Conservation (phyloP, 2,797 vertebrate species). For the Antrozous pallidus region DNA sequence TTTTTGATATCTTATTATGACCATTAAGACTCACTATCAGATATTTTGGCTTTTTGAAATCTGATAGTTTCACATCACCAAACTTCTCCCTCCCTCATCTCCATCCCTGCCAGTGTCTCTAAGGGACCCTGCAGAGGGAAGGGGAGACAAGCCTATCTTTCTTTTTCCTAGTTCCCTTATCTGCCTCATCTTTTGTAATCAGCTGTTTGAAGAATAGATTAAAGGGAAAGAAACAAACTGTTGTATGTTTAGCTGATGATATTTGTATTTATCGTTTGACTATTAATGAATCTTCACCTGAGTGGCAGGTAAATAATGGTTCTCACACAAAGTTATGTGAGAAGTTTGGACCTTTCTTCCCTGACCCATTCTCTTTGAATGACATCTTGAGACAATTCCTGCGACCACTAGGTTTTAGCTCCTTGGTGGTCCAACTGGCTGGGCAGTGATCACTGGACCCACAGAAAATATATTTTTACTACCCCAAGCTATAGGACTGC, state of each 20-base stretch:
- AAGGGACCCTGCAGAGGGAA: accelerated
- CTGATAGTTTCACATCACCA: neutral
- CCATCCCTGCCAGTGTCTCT: no score
- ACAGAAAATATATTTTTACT: no score
- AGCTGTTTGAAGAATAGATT: neutral
- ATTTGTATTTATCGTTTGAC: no score
- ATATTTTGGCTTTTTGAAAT: neutral
- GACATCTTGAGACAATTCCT: neutral
- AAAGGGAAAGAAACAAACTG: neutral
- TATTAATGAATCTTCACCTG: accelerated
- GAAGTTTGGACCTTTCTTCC: neutral
- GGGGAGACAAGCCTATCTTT: accelerated
- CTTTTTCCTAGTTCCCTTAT: accelerated
- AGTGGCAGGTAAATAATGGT: neutral
- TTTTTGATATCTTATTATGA: neutral
- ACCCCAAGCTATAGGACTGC: neutral
- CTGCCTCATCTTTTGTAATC: neutral
- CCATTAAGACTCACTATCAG: neutral
- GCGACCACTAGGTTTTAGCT: neutral
- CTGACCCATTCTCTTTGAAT: neutral
- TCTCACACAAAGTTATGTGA: neutral
- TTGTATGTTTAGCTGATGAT: neutral
- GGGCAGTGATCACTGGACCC: neutral
- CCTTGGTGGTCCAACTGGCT: neutral
- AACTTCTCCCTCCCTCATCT: neutral